Percentiles rank a stretch among this genome's conserved stretches.
These are phyloP conservation scores for Acanthiza pusilla DNA, from an alignment of 2,797 vertebrate species.

Conservation along the genomic window DNA sequence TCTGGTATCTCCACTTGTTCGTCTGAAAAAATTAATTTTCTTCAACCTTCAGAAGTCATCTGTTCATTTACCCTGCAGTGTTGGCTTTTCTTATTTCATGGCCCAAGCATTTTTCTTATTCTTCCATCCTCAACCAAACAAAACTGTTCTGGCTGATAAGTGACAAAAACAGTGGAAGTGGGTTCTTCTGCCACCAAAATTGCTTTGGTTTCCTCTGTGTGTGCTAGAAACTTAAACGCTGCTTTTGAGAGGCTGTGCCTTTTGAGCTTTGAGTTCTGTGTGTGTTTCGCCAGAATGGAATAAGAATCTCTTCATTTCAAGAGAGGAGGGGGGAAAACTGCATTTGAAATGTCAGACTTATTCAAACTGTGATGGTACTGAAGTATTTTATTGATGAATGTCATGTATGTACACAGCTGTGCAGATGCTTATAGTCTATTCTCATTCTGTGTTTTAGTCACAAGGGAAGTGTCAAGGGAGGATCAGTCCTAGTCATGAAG, in stretches of 20 bases:
- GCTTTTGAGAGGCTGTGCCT: neutral
- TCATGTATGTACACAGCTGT: neutral
- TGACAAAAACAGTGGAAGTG: neutral
- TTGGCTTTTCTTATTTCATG: neutral
- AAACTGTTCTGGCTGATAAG: neutral
- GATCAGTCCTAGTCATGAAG: neutral
- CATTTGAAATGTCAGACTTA: neutral
- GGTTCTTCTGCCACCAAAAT: neutral
- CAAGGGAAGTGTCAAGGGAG: neutral
- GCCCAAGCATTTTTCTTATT: neutral
- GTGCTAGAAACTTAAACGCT: neutral
- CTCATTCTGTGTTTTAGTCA: neutral
- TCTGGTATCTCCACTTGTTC: neutral
- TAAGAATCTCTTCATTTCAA: neutral
- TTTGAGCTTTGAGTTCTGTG: neutral
- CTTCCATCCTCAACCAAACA: neutral
- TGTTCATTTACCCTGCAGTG: neutral
- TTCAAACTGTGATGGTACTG: neutral
- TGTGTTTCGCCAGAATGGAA: neutral
- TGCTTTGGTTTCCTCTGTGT: neutral
- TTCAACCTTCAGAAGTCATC: neutral
- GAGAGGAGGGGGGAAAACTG: neutral
- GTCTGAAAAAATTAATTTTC: neutral
- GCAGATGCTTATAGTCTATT: neutral
- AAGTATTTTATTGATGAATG: neutral